Evolutionary conservation across 2,888 invertebrate genomes (phyloP), one percentile per base, ranked within the genome.

Genomic region (Diaprepes abbreviatus): DNA sequence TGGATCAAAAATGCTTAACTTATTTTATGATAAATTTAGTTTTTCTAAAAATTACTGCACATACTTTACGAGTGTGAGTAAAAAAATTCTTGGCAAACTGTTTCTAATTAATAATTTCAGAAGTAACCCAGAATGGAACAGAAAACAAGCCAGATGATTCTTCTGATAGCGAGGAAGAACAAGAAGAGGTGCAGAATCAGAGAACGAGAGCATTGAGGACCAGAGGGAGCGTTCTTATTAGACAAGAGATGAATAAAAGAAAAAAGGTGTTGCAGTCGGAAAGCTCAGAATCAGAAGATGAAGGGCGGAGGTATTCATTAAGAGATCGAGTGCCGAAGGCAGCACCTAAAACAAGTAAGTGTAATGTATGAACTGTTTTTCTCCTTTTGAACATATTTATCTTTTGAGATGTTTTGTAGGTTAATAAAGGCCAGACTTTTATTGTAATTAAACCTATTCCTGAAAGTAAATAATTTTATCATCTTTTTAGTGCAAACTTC

Each of bases 321-420:
- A 77, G 84, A 63, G 77, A 82, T 48, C 76, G 84, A 50, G 74
- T 75, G 9, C 80, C 82, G 10, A 84, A 83, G 76, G 78, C 77
- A 7, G 75, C 79, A 9, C 79, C 78, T 19, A 78, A 79, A 74
- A 73, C 74, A 38, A 80, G 79, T 81, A 76, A 76, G 75, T 74
- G 14, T 2, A 55, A 24, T 24, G 5, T 4, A 24, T 24, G 5
- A 24, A 24, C 5, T 24, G 24, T 24, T 24, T 24, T 24, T 4
- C 24, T 5, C n/a, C n/a, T n/a, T n/a, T n/a, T n/a, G n/a, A n/a
- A n/a, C n/a, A n/a, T n/a, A n/a, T n/a, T n/a, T n/a, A n/a, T n/a
- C n/a, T n/a, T n/a, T n/a, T n/a, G n/a, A n/a, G n/a, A n/a, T n/a
- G n/a, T n/a, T n/a, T n/a, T n/a, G n/a, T n/a, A n/a, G n/a, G n/a